A percentile compares a stretch with the other conserved stretches of the same genome.
These are phyloP conservation scores for Arothron firmamentum DNA, from an alignment of 2,113 vertebrate genomes.

Conservation along the genomic window DNA sequence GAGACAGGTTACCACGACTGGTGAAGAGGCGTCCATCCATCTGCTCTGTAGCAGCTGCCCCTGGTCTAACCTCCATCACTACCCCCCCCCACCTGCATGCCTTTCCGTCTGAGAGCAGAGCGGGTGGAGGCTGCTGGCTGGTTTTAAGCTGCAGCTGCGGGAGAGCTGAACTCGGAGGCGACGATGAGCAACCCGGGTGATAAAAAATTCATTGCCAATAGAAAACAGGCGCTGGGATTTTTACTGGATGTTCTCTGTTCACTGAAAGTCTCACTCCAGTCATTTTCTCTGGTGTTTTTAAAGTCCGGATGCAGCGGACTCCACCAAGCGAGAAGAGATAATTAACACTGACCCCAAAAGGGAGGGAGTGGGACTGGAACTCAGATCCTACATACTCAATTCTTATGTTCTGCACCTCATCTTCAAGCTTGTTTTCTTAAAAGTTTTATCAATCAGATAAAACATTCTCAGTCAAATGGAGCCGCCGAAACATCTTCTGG, in stretches of 20 bases:
- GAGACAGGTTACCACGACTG: conserved; percentile 57
- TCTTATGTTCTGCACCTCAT: too few species aligned
- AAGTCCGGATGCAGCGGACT: neutral
- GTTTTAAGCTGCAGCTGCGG: conserved; percentile 30
- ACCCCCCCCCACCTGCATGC: conserved; percentile 15
- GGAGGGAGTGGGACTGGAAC: too few species aligned
- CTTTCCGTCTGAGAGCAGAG: conserved; percentile 30
- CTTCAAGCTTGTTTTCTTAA: neutral
- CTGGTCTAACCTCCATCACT: conserved; percentile 33
- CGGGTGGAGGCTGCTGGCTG: conserved; percentile 44
- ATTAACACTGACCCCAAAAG: neutral
- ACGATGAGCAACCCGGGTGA: conserved; percentile 45
- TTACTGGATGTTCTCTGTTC: conserved; percentile 28
- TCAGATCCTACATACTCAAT: too few species aligned
- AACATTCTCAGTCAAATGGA: conserved; percentile 14
- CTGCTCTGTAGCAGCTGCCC: conserved; percentile 43
- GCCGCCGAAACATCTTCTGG: conserved; percentile 19
- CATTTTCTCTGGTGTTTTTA: conserved; percentile 11
- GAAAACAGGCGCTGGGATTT: conserved; percentile 32
- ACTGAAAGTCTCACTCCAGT: conserved; percentile 37
- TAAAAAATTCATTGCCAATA: conserved; percentile 52
- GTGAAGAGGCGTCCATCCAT: conserved; percentile 53
- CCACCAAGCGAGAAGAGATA: neutral
- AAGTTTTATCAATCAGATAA: neutral
- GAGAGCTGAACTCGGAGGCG: conserved; percentile 28